Base-by-base conservation (phyloP, 2,888 invertebrate genomes). In the Cremastobaeus sp. region DNA sequence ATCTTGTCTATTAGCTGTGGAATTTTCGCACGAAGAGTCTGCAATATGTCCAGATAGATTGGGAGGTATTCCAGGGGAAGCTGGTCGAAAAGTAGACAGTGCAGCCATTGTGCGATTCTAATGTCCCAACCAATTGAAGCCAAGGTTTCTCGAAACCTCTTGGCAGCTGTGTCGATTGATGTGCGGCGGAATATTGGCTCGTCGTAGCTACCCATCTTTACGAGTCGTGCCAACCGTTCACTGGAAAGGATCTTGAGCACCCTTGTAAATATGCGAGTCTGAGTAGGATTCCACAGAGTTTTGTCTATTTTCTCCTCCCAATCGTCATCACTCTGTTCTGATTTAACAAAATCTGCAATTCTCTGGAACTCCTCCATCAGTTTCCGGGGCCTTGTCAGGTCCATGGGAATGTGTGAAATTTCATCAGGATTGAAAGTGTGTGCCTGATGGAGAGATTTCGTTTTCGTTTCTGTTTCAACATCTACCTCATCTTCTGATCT, bases 11-110 rank as follows among this genome's bases (percentile, higher is more conserved):
- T 90, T 18, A 95, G 89, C 12, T 90, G 89, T 0, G 95, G 95
- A 65, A 94, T 88, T 89, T 94, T 92, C 8, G 90, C 87, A 84
- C 91, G 91, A 12, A 93, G 83, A 0, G 92, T 90, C 89, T 95
- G 95, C 76, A 95, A 86, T 47, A 94, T 92, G 81, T 95, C 95
- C 12, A 95, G 88, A 86, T 95, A 95, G 4, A 92, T 91, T 0
- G 92, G 91, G 77, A 95, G 89, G 83, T 93, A 93, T 3, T 90
- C 89, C 12, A 90, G 89, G 48, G 91, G 92, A 41, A 95, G 87
- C 80, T 91, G 89, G 73, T 95, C 94, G 77, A 94, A 89, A 4
- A 95, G 85, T 6, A 93, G 85, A 35, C 90, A 88, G 85, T 96
- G 95, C 25, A 96, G 85, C 96, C 96, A 96, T 77, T 94, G 93